Conservation (phyloP, 1,140 invertebrate species). For the Gonatopus flavifemur region DNA sequence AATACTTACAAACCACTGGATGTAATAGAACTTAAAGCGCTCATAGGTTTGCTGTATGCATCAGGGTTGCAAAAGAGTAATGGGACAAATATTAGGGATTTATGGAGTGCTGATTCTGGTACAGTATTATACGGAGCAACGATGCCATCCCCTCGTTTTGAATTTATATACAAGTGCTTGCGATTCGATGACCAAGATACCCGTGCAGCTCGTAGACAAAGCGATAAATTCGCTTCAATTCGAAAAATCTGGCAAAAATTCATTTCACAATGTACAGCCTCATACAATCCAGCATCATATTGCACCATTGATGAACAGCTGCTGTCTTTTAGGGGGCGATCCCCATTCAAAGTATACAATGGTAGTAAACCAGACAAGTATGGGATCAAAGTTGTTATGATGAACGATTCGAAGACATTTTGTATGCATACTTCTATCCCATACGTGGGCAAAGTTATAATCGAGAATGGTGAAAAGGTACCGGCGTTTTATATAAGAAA, state of each 20-base stretch:
- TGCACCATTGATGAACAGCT: slow-evolving; percentile 45
- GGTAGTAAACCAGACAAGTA: slow-evolving; percentile 54
- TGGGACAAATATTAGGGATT: background rate
- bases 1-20: too few species aligned
- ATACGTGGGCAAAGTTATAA: slow-evolving; percentile 38
- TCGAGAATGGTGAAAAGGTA: slow-evolving; percentile 1
- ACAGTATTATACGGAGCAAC: slow-evolving; percentile 23
- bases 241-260: slow-evolving; percentile 44
- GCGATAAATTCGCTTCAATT: slow-evolving; percentile 42
- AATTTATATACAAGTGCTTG: slow-evolving; percentile 41
- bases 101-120: slow-evolving; percentile 8
- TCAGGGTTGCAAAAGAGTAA: slow-evolving; percentile 9
- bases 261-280: slow-evolving; percentile 4
- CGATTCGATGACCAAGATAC: slow-evolving; percentile 41
- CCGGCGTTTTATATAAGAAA: slow-evolving; percentile 7
- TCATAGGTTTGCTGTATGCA: slow-evolving; percentile 14
- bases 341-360: slow-evolving; percentile 52
- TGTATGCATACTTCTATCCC: slow-evolving; percentile 42
- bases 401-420: slow-evolving; percentile 38
- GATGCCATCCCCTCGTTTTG: slow-evolving; percentile 41
- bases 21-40: slow-evolving; percentile 2
- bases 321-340: slow-evolving; percentile 46
- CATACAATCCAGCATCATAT: slow-evolving; percentile 9
- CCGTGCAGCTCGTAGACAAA: slow-evolving; percentile 24
- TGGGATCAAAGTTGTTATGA: slow-evolving; percentile 51